Evolutionary conservation across 2,888 invertebrate genomes (phyloP).

Genomic region (Mycalesis mineus): DNA sequence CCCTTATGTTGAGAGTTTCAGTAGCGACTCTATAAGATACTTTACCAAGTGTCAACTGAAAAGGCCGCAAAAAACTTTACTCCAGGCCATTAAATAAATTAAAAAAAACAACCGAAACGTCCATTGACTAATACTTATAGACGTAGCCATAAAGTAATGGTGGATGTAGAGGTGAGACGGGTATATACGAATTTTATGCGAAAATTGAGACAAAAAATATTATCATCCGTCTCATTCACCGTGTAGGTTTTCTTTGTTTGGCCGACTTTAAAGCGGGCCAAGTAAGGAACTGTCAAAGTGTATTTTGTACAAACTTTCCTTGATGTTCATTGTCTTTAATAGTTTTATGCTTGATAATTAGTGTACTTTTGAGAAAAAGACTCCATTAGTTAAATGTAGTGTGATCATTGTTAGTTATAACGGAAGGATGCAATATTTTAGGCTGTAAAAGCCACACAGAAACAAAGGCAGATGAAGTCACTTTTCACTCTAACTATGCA

Average conservation of each 20-base stretch:
- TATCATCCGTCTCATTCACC: not conserved
- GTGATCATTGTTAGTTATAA: not conserved
- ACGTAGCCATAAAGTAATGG: not conserved
- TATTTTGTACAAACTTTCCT: not conserved
- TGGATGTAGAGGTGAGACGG: not conserved
- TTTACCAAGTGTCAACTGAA: too few relatives aligned
- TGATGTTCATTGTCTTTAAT: not conserved
- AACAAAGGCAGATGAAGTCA: not conserved
- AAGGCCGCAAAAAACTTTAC: too few relatives aligned
- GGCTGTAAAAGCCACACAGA: not conserved
- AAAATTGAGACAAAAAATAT: not conserved
- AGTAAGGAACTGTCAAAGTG: not conserved
- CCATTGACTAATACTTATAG: not conserved
- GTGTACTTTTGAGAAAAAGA: not conserved
- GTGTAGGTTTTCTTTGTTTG: not conserved
- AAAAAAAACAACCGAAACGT: too few relatives aligned
- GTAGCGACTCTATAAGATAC: too few relatives aligned
- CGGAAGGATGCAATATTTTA: not conserved
- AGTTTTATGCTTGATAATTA: not conserved
- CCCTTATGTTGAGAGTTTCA: too few relatives aligned
- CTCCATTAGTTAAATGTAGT: not conserved
- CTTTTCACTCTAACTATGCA: not conserved
- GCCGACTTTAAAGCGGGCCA: not conserved
- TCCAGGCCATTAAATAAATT: too few relatives aligned
- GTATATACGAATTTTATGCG: not conserved